Evolutionary conservation across 2,888 invertebrate species (phyloP).

Genomic region (Smittia aterrima): DNA sequence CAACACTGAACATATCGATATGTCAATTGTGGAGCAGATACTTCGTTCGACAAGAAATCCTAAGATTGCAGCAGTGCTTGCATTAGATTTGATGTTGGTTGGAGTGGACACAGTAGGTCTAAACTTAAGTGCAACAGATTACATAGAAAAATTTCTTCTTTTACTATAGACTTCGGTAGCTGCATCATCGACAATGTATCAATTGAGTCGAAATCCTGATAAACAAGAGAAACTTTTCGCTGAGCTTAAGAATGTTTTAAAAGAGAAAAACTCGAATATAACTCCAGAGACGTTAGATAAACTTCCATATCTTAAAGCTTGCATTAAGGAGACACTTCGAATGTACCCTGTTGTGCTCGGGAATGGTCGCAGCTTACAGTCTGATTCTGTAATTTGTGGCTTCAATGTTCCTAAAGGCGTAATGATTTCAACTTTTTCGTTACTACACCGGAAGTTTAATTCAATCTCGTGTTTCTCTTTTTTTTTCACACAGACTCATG

Average conservation of each 20-base stretch:
- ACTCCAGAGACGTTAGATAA: constrained; percentile 62
- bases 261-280: constrained; percentile 57
- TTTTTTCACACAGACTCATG: constrained; percentile 62
- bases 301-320: constrained; percentile 70
- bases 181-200: constrained; percentile 70
- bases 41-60: constrained; percentile 59
- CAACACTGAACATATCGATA: constrained; percentile 55
- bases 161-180: constrained; percentile 66
- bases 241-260: constrained; percentile 62
- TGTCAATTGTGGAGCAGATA: constrained; percentile 60
- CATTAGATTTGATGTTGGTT: constrained; percentile 73
- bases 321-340: constrained; percentile 74
- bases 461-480: background rate
- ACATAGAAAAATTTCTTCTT: background rate
- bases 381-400: constrained; percentile 72
- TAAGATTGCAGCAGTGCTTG: constrained; percentile 67
- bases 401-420: constrained; percentile 81
- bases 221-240: constrained; percentile 64
- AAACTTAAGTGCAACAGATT: background rate
- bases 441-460: constrained; percentile 7
- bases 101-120: constrained; percentile 72
- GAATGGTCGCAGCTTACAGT: constrained; percentile 72
- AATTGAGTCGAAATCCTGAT: constrained; percentile 67
- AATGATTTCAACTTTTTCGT: constrained; percentile 46
- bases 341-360: constrained; percentile 81